These are phyloP conservation scores for Empis stercorea DNA, from an alignment of 2,888 invertebrate species.

Conservation along the genomic window DNA sequence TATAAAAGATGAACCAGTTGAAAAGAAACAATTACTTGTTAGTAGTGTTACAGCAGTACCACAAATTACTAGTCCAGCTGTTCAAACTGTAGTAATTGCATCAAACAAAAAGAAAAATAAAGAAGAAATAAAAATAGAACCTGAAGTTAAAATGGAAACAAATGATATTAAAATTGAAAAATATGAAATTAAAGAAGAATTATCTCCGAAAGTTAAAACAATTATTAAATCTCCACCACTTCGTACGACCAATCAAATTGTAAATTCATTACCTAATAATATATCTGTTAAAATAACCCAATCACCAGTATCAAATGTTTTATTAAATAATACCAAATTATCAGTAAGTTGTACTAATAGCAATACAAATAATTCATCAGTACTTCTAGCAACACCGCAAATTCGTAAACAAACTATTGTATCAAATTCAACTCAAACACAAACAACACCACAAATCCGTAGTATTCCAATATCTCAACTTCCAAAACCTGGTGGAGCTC, in stretches of 20 bases:
- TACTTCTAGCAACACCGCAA: constrained; percentile 31
- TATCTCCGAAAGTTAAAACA: background rate
- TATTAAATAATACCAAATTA: constrained; percentile 26
- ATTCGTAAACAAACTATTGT: constrained; percentile 25
- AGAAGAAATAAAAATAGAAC: constrained; percentile 1
- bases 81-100: constrained; percentile 1
- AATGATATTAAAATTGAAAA: constrained; percentile 32
- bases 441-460: constrained; percentile 8
- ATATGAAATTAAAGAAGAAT: constrained; percentile 23
- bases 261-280: constrained; percentile 24
- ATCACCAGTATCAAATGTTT: constrained; percentile 6
- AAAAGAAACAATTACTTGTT: constrained; percentile 3
- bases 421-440: constrained; percentile 29
- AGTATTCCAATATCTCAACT: constrained; percentile 8
- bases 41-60: background rate
- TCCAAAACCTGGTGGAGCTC: constrained; percentile 19
- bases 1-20: constrained; percentile 12
- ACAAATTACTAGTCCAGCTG: constrained; percentile 5
- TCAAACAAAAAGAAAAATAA: constrained; percentile 5
- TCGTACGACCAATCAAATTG: background rate
- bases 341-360: constrained; percentile 14
- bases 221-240: background rate
- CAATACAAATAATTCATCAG: constrained; percentile 21
- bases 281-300: constrained; percentile 31
- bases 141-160: constrained; percentile 7